phyloP scores from a whole-genome alignment of 2,797 vertebrate genomes.

The Limnodromus scolopaceus region DNA sequence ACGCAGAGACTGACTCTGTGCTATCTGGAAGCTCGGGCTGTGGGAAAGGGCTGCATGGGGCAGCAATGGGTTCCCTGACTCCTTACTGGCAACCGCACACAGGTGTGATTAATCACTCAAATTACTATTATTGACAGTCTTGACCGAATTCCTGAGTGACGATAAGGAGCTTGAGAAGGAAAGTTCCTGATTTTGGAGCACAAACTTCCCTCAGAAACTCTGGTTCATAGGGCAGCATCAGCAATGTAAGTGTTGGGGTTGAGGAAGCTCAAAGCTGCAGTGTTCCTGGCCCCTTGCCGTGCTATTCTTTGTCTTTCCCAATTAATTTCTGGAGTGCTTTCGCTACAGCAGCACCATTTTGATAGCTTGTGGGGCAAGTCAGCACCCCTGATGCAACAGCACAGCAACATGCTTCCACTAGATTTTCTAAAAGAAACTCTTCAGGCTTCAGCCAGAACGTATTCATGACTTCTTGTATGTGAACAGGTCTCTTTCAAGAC shows the following conservation, averaged over 20 bases:
- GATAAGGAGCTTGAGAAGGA: background rate
- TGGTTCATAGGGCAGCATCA: background rate
- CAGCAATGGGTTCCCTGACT: background rate
- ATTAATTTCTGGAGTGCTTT: conserved; percentile 63
- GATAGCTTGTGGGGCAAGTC: conserved; percentile 20
- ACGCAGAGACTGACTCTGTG: accelerated
- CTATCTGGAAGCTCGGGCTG: accelerated
- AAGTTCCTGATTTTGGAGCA: background rate
- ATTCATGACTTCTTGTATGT: background rate
- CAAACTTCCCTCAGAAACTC: background rate
- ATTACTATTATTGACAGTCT: background rate
- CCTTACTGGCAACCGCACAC: accelerated
- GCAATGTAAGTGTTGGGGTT: background rate
- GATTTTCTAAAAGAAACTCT: conserved; percentile 38
- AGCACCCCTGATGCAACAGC: conserved; percentile 37
- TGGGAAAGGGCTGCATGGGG: accelerated
- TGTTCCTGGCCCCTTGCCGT: conserved; percentile 14
- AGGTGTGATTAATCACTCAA: background rate
- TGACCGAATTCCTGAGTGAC: background rate
- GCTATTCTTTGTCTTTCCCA: conserved; percentile 41
- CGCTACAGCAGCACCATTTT: conserved; percentile 31
- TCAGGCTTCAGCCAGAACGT: background rate
- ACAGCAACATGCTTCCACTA: conserved; percentile 43
- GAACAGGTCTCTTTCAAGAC: background rate
- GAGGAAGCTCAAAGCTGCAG: background rate